Evolutionary conservation across 2,888 invertebrate genomes (phyloP), one percentile per base, ranked within the genome.

Genomic region (Leptodirus hochenwartii): DNA sequence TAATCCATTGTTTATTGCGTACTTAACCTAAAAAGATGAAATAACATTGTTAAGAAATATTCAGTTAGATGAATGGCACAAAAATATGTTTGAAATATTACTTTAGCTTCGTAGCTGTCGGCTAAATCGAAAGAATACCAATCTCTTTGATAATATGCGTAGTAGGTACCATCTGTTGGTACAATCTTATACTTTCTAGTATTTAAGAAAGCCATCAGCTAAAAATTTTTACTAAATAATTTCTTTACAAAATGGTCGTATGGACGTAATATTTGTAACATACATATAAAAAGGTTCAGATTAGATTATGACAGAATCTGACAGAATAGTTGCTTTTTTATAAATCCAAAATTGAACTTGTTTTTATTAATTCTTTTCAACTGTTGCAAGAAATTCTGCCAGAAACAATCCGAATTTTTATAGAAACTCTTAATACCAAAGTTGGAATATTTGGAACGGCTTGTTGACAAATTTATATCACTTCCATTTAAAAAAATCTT

Each of bases 1-100:
- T n/a, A 64, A 40, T 1, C 48, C 44, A 22, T 47, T 36, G 1
- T 47, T 39, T 15, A 51, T 23, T 1, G 51, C 58, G 35, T 49
- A 58, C 20, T 50, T 29, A 2, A 50, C 43, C 54, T 13, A 31
- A 31, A 30, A 6, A 16, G 25, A 33, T 32, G 10, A n/a, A 32
- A 6, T 12, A 8, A 8, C 10, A 14, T 12, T 12, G n/a, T 15
- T 22, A 31, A 11, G 31, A 27, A 25, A 11, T 25, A 17, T 22
- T 28, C 9, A 13, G 15, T 28, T 12, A 25, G 11, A 5, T 27
- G 10, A 2, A 3, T 11, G 9, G 3, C 10, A 4, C 16, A 5
- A 4, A 29, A 29, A 29, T 22, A 20, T 12, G 15, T n/a, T 29
- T 31, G 22, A 2, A 17, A 15, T 12, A 33, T 32, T 37, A 47